phyloP scores from a whole-genome alignment of 37 sponge, comb jelly and placozoan species.

The Bolinopsis microptera region DNA sequence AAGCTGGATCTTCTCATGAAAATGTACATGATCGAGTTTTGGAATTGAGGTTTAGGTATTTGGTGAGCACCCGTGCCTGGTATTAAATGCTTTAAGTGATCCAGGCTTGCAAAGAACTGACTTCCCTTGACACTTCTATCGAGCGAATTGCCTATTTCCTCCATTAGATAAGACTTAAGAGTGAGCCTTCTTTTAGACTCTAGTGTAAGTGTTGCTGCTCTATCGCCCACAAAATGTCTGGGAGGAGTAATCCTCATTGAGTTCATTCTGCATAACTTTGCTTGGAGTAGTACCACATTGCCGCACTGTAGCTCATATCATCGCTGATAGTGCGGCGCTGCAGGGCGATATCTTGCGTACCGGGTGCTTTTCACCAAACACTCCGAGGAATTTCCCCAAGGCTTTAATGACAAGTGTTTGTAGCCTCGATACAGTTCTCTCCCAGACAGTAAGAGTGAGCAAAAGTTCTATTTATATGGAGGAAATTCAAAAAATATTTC shows the following conservation, averaged over 20 bases:
- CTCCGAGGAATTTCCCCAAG: slow-evolving; percentile 67
- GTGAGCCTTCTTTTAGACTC: no score
- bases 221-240: slow-evolving; percentile 60
- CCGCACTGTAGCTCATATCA: slow-evolving; percentile 46
- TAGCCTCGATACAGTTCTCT: slow-evolving; percentile 66
- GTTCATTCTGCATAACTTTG: slow-evolving; percentile 62
- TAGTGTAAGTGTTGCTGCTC: no score
- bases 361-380: slow-evolving; percentile 20
- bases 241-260: slow-evolving; percentile 66
- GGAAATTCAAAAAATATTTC: not conserved
- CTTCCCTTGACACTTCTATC: no score
- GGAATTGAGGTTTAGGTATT: no score
- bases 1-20: no score
- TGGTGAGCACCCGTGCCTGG: no score
- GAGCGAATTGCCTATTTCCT: no score
- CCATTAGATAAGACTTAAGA: no score
- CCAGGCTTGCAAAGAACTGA: no score
- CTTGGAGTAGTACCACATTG: not conserved
- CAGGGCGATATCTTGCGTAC: slow-evolving; percentile 10
- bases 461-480: slow-evolving; percentile 1
- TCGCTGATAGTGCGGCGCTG: not conserved
- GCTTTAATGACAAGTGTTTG: slow-evolving; percentile 22
- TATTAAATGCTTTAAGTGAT: no score
- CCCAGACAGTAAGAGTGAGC: not conserved
- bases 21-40: no score